Evolutionary conservation across 2,888 invertebrate species (phyloP).

Genomic region (Callosobruchus maculatus): DNA sequence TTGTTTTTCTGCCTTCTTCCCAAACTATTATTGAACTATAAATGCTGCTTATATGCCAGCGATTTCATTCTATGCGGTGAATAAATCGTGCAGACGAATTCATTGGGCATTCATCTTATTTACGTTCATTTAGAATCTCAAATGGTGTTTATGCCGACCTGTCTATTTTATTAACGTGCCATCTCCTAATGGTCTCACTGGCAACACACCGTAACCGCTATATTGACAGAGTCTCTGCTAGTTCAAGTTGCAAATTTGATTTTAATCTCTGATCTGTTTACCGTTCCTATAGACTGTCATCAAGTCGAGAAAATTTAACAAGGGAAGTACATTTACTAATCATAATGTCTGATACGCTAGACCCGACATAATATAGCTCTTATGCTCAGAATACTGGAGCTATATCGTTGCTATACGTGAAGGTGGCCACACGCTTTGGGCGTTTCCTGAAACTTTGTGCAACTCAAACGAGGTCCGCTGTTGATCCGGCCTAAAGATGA

Average conservation of each 20-base stretch:
- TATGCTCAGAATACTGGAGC: not conserved
- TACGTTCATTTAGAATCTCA: not conserved
- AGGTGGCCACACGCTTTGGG: no score
- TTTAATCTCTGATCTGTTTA: not conserved
- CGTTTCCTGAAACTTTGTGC: no score
- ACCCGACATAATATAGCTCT: not conserved
- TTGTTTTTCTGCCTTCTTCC: no score
- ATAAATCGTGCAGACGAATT: not conserved
- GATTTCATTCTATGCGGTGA: no score
- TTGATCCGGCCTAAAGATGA: no score
- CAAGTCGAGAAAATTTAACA: not conserved
- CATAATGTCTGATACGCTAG: not conserved
- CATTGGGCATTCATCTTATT: not conserved
- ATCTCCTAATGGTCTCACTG: no score
- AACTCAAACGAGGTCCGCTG: no score
- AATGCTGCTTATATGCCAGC: no score
- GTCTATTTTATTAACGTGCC: not conserved
- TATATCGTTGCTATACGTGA: not conserved
- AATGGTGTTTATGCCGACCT: not conserved
- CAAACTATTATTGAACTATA: no score
- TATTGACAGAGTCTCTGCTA: not conserved
- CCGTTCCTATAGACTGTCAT: not conserved
- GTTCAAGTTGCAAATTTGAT: slow-evolving; percentile 2
- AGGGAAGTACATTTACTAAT: not conserved
- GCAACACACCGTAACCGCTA: not conserved